A percentile compares a stretch with the other conserved stretches of the same genome.
Evolutionary conservation across 2,797 vertebrate genomes (phyloP).

Genomic region (Falco cherrug): DNA sequence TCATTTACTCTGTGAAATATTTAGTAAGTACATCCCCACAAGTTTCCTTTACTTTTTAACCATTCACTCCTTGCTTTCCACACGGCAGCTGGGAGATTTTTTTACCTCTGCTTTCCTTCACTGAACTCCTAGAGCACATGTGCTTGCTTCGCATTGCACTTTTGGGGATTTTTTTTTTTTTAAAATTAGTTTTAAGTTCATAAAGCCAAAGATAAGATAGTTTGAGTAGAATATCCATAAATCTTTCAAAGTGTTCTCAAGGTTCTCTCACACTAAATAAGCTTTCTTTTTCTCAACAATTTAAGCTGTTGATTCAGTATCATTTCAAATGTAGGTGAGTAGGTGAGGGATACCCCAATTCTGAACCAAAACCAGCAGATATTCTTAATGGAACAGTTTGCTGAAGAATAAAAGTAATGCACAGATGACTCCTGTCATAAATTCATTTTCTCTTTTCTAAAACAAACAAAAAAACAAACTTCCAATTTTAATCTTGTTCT

Average conservation of each 20-base stretch:
- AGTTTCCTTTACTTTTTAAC: background rate
- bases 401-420: background rate
- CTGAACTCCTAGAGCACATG: background rate
- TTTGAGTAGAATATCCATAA: background rate
- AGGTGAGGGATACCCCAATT: background rate
- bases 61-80: background rate
- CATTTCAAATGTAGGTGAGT: background rate
- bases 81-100: background rate
- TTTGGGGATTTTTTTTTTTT: background rate
- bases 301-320: background rate
- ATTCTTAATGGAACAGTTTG: background rate
- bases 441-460: background rate
- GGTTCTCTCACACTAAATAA: background rate
- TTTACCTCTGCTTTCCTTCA: background rate
- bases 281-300: background rate
- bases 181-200: background rate
- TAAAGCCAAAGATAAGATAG: background rate
- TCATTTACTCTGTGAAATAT: background rate
- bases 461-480: background rate
- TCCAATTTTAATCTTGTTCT: background rate
- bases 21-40: background rate
- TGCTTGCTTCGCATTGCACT: background rate
- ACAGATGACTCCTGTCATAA: background rate
- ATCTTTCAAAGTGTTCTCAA: background rate
- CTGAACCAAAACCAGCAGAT: background rate